phyloP scores from a whole-genome alignment of 2,797 vertebrate genomes.

The Caiman crocodilus region DNA sequence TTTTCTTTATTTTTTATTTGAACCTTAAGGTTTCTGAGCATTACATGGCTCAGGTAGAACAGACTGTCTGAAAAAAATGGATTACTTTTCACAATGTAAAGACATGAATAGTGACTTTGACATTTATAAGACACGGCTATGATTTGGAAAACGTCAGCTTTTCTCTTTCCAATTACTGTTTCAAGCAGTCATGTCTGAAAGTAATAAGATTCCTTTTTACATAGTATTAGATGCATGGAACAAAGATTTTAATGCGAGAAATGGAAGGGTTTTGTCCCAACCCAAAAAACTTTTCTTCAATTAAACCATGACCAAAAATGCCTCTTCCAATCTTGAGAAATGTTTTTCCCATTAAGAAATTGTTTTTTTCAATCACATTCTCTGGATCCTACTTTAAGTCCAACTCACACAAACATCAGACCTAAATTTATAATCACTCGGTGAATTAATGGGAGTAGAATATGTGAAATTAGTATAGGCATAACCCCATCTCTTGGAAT shows the following conservation, averaged over 20 bases:
- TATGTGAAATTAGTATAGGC: neutral
- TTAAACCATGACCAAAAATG: neutral
- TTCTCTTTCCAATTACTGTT: neutral
- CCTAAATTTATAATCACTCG: neutral
- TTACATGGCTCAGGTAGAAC: neutral
- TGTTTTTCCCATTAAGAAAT: neutral
- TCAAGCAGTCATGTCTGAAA: neutral
- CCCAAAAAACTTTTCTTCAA: neutral
- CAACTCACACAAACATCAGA: neutral
- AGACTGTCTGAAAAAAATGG: conserved; percentile 5
- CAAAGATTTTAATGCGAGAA: neutral
- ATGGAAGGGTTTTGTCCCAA: neutral
- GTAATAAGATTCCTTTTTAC: neutral
- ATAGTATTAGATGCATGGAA: neutral
- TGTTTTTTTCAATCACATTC: neutral
- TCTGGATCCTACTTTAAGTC: neutral
- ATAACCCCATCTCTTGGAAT: neutral
- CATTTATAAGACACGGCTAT: neutral
- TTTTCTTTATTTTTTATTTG: neutral
- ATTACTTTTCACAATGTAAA: conserved; percentile 22
- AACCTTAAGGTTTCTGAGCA: conserved; percentile 19
- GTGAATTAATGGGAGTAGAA: neutral
- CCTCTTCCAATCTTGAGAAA: neutral
- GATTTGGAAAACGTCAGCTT: neutral
- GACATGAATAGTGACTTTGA: neutral